Percentiles rank a stretch among this genome's conserved stretches.
phyloP scores from a whole-genome alignment of 2,888 invertebrate species.

The Metopia argyrocephala region DNA sequence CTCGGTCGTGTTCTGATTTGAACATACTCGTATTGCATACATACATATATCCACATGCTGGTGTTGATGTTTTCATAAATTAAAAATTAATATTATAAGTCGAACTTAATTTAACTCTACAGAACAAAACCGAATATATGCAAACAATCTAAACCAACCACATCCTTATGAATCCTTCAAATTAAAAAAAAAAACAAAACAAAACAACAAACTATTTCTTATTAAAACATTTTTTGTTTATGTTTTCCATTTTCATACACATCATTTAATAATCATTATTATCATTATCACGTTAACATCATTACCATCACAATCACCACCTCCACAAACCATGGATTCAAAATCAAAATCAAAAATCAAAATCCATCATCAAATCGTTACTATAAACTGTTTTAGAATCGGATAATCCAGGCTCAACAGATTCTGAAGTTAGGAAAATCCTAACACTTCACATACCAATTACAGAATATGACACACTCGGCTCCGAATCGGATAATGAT shows the following conservation, averaged over 20 bases:
- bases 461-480: constrained; percentile 93
- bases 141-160: neutral
- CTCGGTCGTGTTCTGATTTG: too few species aligned
- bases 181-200: neutral
- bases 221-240: constrained; percentile 43
- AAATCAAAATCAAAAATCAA: constrained; percentile 63
- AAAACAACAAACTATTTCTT: constrained; percentile 6
- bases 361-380: constrained; percentile 78
- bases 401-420: constrained; percentile 96
- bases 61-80: too few species aligned
- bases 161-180: neutral
- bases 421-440: constrained; percentile 96
- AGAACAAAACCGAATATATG: too few species aligned
- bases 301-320: constrained; percentile 19
- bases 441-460: constrained; percentile 94
- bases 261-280: constrained; percentile 19
- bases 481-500: constrained; percentile 90
- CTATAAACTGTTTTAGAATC: constrained; percentile 84
- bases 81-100: too few species aligned
- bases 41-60: too few species aligned
- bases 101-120: too few species aligned
- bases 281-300: constrained; percentile 29
- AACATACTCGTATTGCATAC: too few species aligned
- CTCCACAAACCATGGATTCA: constrained; percentile 31
- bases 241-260: constrained; percentile 36